A percentile compares a stretch with the other conserved stretches of the same genome.
Evolutionary conservation across 2,888 invertebrate genomes (phyloP).

Genomic region (Linnaemya tessellans): DNA sequence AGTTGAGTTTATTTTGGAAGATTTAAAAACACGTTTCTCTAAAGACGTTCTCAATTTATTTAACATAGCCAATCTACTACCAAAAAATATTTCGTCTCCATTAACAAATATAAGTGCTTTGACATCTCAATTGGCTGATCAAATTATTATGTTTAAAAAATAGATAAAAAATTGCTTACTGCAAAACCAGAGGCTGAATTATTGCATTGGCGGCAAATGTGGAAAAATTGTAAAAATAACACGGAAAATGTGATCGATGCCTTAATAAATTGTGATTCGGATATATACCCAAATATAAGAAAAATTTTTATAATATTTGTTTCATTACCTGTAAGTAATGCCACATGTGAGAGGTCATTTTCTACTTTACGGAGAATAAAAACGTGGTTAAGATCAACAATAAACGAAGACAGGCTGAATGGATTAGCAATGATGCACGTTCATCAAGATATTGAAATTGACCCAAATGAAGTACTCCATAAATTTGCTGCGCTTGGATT

Average conservation of each 20-base stretch:
- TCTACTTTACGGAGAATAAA: neutral
- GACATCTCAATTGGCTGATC: no score
- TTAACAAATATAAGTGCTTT: no score
- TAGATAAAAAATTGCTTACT: no score
- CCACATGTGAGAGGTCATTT: no score
- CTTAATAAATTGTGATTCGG: neutral
- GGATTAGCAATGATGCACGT: neutral
- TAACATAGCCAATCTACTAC: no score
- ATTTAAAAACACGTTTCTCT: no score
- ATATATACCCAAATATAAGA: neutral
- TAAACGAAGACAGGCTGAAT: neutral
- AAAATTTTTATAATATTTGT: neutral
- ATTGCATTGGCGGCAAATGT: neutral
- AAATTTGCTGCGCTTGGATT: constrained; percentile 4
- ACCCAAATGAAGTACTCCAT: neutral
- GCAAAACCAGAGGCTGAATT: neutral
- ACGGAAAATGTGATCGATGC: neutral
- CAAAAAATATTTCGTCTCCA: no score
- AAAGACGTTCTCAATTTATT: no score
- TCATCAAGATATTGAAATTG: constrained; percentile 3
- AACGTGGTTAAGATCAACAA: constrained; percentile 5
- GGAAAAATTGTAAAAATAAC: neutral
- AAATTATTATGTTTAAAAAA: no score
- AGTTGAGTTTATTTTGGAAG: no score
- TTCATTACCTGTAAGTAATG: no score